Evolutionary conservation across 92 coral and sea anemone species (phyloP), one percentile per base, ranked within the genome.

Genomic region (Epizoanthus ramosus): DNA sequence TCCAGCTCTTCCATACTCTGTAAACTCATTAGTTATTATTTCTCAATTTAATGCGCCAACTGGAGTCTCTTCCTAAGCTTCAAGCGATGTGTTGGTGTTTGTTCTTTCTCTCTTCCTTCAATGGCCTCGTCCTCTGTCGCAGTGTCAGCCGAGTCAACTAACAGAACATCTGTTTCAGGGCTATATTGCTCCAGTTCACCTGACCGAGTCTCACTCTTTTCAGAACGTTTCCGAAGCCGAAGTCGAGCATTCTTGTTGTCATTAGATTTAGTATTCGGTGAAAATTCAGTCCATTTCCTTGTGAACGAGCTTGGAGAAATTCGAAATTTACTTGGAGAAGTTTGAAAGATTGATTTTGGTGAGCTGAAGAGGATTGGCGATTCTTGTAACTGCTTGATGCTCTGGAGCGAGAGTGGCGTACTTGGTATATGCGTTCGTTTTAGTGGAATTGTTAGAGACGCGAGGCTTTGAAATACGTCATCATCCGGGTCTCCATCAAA

Each of bases 371-470:
- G 74, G 71, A 95, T 89, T 6, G 98, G 98, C 59, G 98, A 95
- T 84, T 95, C 98, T 41, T 92, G 93, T 10, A 95, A 88, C n/a
- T 89, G 79, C 80, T 86, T 88, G 21, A 95, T 79, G 88, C 98
- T 95, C 43, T 80, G 86, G 10, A 89, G 88, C 5, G 98, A 95
- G 25, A 95, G 47, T 6, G 96, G 95, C 7, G 98, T 88, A 41
- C 71, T 85, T 6, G 90, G 91, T 25, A 84, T 72, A 57, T 43
- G 69, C 6, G 89, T 79, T 54, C 89, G 89, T 39, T 71, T 81
- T 10, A 74, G 61, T 37, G 81, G 81, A 50, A 75, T 35, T 24
- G 89, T 72, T 6, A 82, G 73, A 57, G 80, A 21, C 43, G 23
- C 25, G 57, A 85, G 76, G 89, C 90, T 84, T 57, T 73, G 83